Conservation (phyloP, 2,113 vertebrate species). For the Cacatua alba region DNA sequence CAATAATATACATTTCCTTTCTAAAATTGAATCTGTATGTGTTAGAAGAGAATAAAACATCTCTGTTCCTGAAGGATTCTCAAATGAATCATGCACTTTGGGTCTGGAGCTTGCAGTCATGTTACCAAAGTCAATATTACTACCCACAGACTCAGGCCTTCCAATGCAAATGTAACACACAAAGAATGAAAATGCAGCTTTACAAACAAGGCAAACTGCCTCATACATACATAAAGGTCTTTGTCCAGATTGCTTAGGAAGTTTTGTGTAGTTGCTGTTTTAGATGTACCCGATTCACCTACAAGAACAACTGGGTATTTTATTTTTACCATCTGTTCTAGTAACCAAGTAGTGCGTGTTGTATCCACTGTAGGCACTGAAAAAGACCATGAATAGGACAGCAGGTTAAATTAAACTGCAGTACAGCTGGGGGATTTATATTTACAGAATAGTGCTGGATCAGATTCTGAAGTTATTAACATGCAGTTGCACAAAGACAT, state of each 20-base stretch:
- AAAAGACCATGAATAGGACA: neutral
- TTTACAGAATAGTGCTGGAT: neutral
- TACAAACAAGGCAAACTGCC: neutral
- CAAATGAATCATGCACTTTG: neutral
- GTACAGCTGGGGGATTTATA: neutral
- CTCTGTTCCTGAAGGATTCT: neutral
- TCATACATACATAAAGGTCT: constrained; percentile 79
- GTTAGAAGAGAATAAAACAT: neutral
- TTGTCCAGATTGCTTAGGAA: constrained; percentile 84
- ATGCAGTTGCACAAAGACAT: neutral
- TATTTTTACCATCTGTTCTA: constrained; percentile 91
- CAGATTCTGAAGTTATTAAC: neutral
- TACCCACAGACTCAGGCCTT: neutral
- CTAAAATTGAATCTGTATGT: neutral
- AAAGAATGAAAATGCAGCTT: neutral
- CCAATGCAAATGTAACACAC: neutral
- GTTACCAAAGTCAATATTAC: neutral
- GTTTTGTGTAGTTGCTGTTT: constrained; percentile 92
- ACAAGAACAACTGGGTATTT: constrained; percentile 89
- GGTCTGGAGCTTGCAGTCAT: neutral
- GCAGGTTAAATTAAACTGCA: neutral
- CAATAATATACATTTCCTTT: neutral
- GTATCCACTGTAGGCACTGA: constrained; percentile 95
- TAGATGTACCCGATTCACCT: constrained; percentile 95
- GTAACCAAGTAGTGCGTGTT: constrained; percentile 85